phyloP scores from a whole-genome alignment of 2,888 invertebrate species.

The Drosophila tanythrix region DNA sequence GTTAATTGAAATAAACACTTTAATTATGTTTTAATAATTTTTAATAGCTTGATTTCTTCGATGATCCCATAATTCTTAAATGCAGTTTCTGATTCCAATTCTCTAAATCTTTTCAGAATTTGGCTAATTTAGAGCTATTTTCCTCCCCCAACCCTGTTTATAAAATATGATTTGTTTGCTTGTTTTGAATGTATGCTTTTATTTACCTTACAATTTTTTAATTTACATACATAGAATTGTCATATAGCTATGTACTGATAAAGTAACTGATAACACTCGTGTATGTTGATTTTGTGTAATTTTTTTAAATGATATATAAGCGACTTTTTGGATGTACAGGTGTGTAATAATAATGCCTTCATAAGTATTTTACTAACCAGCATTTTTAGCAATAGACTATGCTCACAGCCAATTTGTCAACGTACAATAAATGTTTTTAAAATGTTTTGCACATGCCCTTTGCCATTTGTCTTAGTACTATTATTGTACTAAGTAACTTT shows the following conservation, averaged over 20 bases:
- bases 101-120: neutral
- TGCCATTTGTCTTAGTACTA: conserved; percentile 40
- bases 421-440: conserved; percentile 48
- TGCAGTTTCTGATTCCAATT: neutral
- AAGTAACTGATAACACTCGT: conserved; percentile 51
- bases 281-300: conserved; percentile 14
- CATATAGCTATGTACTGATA: conserved; percentile 15
- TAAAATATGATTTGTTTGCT: conserved; percentile 6
- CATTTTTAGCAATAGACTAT: conserved; percentile 49
- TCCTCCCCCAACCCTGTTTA: neutral
- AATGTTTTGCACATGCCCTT: conserved; percentile 52
- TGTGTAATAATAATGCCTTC: conserved; percentile 1
- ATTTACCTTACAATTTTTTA: conserved; percentile 16
- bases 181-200: conserved; percentile 28
- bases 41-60: neutral
- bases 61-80: neutral
- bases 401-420: conserved; percentile 73
- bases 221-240: conserved; percentile 14
- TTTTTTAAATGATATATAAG: conserved; percentile 2
- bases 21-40: neutral
- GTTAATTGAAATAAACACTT: neutral
- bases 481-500: conserved; percentile 59
- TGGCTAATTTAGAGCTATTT: neutral
- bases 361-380: conserved; percentile 23
- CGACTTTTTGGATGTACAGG: conserved; percentile 1